Conservation (phyloP, 2,113 vertebrate species). For the Vombatus ursinus region DNA sequence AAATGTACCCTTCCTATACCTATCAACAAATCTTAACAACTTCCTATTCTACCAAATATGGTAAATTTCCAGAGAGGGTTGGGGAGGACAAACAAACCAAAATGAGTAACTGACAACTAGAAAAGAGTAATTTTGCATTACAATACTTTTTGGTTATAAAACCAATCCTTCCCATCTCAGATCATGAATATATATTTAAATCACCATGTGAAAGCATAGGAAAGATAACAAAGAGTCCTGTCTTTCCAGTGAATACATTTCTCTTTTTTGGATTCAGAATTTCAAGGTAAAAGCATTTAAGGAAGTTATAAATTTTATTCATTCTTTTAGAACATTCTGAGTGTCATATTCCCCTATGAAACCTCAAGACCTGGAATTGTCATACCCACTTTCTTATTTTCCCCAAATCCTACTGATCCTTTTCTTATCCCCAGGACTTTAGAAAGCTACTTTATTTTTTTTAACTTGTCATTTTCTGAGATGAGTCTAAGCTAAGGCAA, state of each 20-base stretch:
- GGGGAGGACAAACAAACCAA: not conserved
- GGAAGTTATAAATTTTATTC: not conserved
- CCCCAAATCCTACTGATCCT: constrained; percentile 55
- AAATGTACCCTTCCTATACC: constrained; percentile 42
- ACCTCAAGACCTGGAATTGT: constrained; percentile 48
- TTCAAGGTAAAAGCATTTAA: constrained; percentile 38
- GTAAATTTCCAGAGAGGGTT: constrained; percentile 35
- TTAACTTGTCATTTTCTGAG: constrained; percentile 21
- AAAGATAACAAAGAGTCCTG: constrained; percentile 64
- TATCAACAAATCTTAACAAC: constrained; percentile 56
- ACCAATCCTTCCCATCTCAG: constrained; percentile 60
- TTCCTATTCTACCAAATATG: constrained; percentile 51
- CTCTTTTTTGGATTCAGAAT: constrained; percentile 42
- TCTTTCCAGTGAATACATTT: constrained; percentile 65
- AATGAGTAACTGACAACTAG: not conserved
- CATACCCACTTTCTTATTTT: constrained; percentile 53
- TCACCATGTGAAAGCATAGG: constrained; percentile 58
- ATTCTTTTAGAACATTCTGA: not conserved
- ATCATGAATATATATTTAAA: constrained; percentile 64
- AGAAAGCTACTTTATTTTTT: constrained; percentile 70
- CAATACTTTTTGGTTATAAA: constrained; percentile 56
- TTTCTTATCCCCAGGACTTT: constrained; percentile 62
- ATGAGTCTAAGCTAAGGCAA: not conserved
- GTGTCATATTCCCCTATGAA: constrained; percentile 45
- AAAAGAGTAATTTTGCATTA: constrained; percentile 40